Percentiles rank a stretch among this genome's conserved stretches.
phyloP scores from a whole-genome alignment of 2,113 vertebrate genomes.

The Equus przewalskii region DNA sequence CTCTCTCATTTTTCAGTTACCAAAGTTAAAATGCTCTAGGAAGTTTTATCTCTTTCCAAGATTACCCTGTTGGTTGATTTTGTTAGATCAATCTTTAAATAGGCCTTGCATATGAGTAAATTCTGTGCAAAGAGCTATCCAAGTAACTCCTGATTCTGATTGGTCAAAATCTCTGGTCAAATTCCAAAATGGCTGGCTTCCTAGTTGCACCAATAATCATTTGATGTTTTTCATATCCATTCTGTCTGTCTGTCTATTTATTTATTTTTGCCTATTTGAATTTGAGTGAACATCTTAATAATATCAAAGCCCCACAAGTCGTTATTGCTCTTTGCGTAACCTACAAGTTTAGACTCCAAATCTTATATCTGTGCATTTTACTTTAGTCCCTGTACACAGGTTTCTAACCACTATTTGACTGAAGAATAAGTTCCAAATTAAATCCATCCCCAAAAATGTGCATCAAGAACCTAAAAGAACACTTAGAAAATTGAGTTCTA shows the following conservation, averaged over 20 bases:
- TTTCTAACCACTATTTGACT: not conserved
- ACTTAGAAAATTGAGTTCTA: not conserved
- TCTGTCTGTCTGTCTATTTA: not conserved
- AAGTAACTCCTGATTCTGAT: not conserved
- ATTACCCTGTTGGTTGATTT: not conserved
- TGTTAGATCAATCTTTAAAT: not conserved
- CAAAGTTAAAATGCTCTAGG: not conserved
- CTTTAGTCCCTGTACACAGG: not conserved
- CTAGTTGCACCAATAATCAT: not conserved
- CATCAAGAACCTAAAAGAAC: not conserved
- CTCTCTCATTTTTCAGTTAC: not conserved
- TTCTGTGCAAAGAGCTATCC: not conserved
- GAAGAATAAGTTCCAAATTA: not conserved
- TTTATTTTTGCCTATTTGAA: constrained; percentile 14
- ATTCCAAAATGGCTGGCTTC: not conserved
- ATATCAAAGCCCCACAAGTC: not conserved
- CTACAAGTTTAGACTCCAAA: not conserved
- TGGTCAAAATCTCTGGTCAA: constrained; percentile 17
- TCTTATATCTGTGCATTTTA: not conserved
- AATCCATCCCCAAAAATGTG: not conserved
- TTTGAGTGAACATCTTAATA: not conserved
- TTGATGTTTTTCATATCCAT: not conserved
- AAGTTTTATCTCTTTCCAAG: not conserved
- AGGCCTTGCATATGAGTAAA: not conserved
- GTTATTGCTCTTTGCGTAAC: not conserved